Conservation (phyloP, 2,888 invertebrate species). For the Cinara cedri region DNA sequence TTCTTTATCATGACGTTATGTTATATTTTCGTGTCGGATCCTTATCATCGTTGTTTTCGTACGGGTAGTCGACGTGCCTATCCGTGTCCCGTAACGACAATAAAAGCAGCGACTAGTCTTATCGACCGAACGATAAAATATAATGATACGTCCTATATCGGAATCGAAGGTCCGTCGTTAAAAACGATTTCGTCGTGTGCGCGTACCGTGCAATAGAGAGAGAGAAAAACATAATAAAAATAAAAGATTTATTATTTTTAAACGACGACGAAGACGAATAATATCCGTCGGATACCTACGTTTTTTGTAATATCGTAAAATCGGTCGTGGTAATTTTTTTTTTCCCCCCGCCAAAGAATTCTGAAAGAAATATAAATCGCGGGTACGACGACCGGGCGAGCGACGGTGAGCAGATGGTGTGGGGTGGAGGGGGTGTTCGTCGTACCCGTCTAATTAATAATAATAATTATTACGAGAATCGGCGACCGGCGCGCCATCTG, state of each 20-base stretch:
- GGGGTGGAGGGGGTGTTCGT: background rate
- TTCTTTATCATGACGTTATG: too few species aligned
- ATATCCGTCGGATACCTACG: background rate
- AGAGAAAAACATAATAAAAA: background rate
- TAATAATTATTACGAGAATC: background rate
- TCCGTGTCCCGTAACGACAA: too few species aligned
- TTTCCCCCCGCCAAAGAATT: background rate
- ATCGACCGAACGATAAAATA: constrained; percentile 23
- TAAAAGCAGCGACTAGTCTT: background rate
- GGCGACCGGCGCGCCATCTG: constrained; percentile 38
- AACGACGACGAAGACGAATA: background rate
- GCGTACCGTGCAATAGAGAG: background rate
- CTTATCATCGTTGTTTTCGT: too few species aligned
- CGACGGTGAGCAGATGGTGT: background rate
- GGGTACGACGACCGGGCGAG: too few species aligned
- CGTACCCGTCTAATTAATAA: background rate
- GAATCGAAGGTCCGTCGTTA: constrained; percentile 31
- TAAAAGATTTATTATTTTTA: background rate
- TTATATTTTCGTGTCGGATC: too few species aligned
- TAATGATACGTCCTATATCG: background rate
- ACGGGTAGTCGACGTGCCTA: too few species aligned
- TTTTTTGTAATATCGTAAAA: background rate
- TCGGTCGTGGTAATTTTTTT: too few species aligned
- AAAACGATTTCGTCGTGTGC: constrained; percentile 1
- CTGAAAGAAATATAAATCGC: constrained; percentile 8